phyloP scores from a whole-genome alignment of 2,113 vertebrate genomes.

The Tragelaphus imberbis region DNA sequence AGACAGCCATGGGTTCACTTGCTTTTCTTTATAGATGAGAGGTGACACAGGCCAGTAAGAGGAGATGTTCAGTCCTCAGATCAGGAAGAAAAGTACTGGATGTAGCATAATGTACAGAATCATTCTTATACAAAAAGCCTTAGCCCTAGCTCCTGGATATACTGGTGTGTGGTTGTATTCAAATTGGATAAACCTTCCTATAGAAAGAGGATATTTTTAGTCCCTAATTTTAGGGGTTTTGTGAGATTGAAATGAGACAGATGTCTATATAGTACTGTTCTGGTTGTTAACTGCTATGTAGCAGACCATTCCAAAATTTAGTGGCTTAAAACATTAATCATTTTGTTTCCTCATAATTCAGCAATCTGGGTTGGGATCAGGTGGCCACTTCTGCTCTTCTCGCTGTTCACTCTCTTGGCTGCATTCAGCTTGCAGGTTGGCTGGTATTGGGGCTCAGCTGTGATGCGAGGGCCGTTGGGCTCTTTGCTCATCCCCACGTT shows the following conservation, averaged over 20 bases:
- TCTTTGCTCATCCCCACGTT: background rate
- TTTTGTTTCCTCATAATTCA: background rate
- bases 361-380: background rate
- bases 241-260: background rate
- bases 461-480: no score
- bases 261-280: background rate
- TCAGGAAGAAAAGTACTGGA: background rate
- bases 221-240: background rate
- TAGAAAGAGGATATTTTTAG: background rate
- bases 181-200: background rate
- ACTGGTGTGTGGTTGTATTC: background rate
- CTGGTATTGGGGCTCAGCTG: background rate
- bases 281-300: background rate
- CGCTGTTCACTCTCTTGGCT: background rate
- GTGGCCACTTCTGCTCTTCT: rapidly evolving
- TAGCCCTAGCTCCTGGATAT: background rate
- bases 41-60: background rate
- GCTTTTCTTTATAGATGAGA: background rate
- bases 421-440: background rate
- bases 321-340: background rate
- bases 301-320: background rate
- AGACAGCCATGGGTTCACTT: background rate
- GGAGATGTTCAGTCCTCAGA: background rate
- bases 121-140: background rate
- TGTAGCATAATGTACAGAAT: background rate